phyloP scores from a whole-genome alignment of 37 sponge, comb jelly and placozoan species.

The Halichondria panicea region DNA sequence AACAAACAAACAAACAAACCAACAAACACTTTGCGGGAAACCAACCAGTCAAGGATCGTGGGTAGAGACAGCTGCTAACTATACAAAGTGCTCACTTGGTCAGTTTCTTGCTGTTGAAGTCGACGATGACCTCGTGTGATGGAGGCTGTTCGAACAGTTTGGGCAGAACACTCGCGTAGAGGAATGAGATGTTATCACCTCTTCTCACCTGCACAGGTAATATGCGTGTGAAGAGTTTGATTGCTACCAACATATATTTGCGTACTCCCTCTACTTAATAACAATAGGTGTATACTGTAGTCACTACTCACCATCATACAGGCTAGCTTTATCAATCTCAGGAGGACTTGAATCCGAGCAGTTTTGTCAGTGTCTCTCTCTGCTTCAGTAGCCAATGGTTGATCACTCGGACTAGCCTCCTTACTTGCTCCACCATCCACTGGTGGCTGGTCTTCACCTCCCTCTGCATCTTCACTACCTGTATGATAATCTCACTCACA shows the following conservation, averaged over 20 bases:
- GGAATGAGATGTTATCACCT: slow-evolving; percentile 76
- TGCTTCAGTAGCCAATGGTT: slow-evolving; percentile 24
- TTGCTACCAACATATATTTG: neutral
- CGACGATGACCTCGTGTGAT: neutral
- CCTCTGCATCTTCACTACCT: too few species aligned
- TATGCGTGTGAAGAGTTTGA: too few species aligned
- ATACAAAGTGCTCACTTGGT: slow-evolving; percentile 25
- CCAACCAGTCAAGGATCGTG: too few species aligned
- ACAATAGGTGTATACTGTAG: neutral
- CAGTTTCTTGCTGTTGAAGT: slow-evolving; percentile 28
- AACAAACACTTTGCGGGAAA: too few species aligned
- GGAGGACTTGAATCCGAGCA: slow-evolving; percentile 25
- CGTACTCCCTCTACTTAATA: neutral
- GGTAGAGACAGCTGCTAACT: neutral
- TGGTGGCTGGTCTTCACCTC: too few species aligned
- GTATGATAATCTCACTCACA: too few species aligned
- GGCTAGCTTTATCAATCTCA: slow-evolving; percentile 52
- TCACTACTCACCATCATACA: slow-evolving; percentile 57
- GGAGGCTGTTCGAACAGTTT: slow-evolving; percentile 38
- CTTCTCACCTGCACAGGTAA: slow-evolving; percentile 55
- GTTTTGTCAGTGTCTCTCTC: slow-evolving; percentile 49
- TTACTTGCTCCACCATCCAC: too few species aligned
- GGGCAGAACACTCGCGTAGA: slow-evolving; percentile 74
- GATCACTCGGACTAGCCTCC: too few species aligned
- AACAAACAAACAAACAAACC: neutral